These are phyloP conservation scores for Eilema depressum DNA, from an alignment of 2,888 invertebrate genomes.

Conservation along the genomic window DNA sequence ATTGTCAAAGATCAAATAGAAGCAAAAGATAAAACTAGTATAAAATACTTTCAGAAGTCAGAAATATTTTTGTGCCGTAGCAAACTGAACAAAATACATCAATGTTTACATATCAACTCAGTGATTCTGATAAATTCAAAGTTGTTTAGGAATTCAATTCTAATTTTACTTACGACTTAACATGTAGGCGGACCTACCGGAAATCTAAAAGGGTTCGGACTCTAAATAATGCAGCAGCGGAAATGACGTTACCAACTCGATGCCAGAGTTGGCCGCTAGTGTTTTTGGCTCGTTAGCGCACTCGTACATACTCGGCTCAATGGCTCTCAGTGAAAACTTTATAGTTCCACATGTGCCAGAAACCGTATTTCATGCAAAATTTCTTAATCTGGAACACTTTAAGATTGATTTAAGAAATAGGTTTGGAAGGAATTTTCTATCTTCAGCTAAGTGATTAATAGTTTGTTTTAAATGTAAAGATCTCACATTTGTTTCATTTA, in stretches of 20 bases:
- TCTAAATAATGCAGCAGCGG: slow-evolving; percentile 62
- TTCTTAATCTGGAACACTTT: slow-evolving; percentile 31
- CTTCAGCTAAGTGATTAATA: slow-evolving; percentile 4
- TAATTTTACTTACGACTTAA: slow-evolving; percentile 25
- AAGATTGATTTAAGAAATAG: slow-evolving; percentile 23
- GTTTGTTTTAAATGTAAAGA: neutral
- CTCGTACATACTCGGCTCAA: slow-evolving; percentile 46
- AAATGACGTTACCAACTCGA: slow-evolving; percentile 61
- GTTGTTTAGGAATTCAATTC: slow-evolving; percentile 19
- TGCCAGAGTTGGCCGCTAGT: slow-evolving; percentile 51
- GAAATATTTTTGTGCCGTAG: slow-evolving; percentile 1
- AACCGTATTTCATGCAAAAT: slow-evolving; percentile 42
- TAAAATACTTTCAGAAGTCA: neutral
- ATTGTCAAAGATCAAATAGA: slow-evolving; percentile 5
- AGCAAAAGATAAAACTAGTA: slow-evolving; percentile 12
- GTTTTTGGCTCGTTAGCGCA: slow-evolving; percentile 56
- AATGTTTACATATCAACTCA: slow-evolving; percentile 14
- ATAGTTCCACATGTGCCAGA: slow-evolving; percentile 45
- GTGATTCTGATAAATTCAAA: slow-evolving; percentile 16
- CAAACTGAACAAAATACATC: slow-evolving; percentile 7
- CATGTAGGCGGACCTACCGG: slow-evolving; percentile 51
- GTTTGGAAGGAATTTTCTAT: slow-evolving; percentile 13
- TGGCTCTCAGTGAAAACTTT: slow-evolving; percentile 52
- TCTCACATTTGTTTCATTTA: neutral
- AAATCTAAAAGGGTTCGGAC: slow-evolving; percentile 61